A percentile compares a stretch with the other conserved stretches of the same genome.
Conservation (phyloP, 2,113 vertebrate species). For the Ochotona princeps region DNA sequence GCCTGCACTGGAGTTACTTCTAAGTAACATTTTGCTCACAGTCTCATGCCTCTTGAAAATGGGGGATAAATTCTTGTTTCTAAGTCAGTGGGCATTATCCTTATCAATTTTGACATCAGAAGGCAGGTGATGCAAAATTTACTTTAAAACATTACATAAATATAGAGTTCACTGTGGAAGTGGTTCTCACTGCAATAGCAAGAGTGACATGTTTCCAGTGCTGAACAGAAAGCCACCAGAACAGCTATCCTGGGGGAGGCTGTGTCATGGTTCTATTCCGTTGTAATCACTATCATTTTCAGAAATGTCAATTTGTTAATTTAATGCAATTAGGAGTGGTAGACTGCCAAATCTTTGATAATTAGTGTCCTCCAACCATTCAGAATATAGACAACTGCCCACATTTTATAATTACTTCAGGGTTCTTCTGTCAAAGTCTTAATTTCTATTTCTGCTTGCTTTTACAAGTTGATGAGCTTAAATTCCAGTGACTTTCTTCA, state of each 20-base stretch:
- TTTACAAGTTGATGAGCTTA: neutral
- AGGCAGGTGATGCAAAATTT: neutral
- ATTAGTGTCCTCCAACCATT: slow-evolving; percentile 58
- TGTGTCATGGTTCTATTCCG: neutral
- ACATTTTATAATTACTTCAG: slow-evolving; percentile 20
- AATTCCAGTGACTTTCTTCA: neutral
- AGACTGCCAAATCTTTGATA: slow-evolving; percentile 72
- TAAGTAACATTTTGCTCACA: neutral
- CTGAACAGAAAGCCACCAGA: neutral
- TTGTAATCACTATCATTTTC: slow-evolving; percentile 33
- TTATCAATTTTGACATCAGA: neutral
- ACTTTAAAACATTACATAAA: neutral
- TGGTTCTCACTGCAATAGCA: slow-evolving; percentile 9
- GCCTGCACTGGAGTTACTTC: neutral
- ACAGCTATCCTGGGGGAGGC: slow-evolving; percentile 16
- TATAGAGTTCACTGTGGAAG: neutral
- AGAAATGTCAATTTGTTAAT: slow-evolving; percentile 73
- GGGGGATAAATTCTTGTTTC: neutral
- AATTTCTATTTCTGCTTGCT: neutral
- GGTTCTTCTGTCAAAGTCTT: neutral
- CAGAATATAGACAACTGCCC: neutral
- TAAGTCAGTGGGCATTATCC: neutral
- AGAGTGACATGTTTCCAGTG: slow-evolving; percentile 11
- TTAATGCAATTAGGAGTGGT: slow-evolving; percentile 56
- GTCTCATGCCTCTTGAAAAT: neutral